Conservation (phyloP, 2,888 invertebrate genomes). For the Nemotelus nigrinus region DNA sequence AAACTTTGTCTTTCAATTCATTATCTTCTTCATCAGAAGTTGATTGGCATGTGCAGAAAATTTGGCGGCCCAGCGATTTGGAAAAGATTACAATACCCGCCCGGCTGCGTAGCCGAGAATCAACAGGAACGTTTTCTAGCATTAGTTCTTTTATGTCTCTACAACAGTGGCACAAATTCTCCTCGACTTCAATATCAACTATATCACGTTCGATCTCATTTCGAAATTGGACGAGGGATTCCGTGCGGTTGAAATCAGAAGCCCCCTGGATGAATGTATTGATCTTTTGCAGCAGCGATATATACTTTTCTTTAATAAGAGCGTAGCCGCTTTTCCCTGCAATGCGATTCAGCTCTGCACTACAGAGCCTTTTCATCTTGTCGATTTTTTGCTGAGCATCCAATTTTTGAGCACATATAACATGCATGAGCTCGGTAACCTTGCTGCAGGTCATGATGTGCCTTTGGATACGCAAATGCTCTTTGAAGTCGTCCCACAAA, state of each 20-base stretch:
- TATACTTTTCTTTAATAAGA: conserved; percentile 17
- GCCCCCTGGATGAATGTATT: not conserved
- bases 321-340: conserved; percentile 1
- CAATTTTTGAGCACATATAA: conserved; percentile 44
- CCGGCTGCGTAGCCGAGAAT: not conserved
- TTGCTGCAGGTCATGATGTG: conserved; percentile 44
- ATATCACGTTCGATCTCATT: conserved; percentile 3
- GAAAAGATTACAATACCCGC: conserved; percentile 10
- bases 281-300: conserved; percentile 12
- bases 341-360: conserved; percentile 26
- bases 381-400: conserved; percentile 39
- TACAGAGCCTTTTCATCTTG: conserved; percentile 19
- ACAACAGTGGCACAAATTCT: conserved; percentile 21
- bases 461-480: conserved; percentile 37
- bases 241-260: not conserved
- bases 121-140: too few relatives aligned
- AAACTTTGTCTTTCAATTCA: not conserved
- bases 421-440: conserved; percentile 38
- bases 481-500: conserved; percentile 43
- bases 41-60: conserved; percentile 24
- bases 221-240: not conserved
- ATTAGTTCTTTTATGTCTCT: not conserved
- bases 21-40: conserved; percentile 4
- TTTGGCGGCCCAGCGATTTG: not conserved
- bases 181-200: conserved; percentile 1